These are phyloP conservation scores for Epinephelus malabaricus DNA, from an alignment of 2,797 vertebrate genomes.

Conservation along the genomic window DNA sequence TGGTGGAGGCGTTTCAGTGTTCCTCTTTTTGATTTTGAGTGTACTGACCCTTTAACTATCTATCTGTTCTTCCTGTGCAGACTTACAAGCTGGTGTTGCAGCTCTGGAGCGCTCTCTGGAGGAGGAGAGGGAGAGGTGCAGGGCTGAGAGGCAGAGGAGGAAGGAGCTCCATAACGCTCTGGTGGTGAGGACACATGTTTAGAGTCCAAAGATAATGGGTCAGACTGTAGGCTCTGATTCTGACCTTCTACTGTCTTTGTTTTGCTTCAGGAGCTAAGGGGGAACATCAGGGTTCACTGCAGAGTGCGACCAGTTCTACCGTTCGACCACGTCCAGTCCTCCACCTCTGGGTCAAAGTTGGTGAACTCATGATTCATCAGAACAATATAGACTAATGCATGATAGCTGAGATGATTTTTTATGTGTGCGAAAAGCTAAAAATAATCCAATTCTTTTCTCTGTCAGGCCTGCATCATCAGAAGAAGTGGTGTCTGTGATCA, in stretches of 20 bases:
- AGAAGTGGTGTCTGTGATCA: conserved; percentile 81
- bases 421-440: background rate
- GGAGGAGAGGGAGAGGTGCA: conserved; percentile 81
- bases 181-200: conserved; percentile 80
- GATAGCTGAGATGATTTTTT: background rate
- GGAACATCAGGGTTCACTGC: conserved; percentile 91
- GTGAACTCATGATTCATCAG: conserved; percentile 6
- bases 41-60: background rate
- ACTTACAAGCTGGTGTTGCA: conserved; percentile 73
- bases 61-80: conserved; percentile 64
- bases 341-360: conserved; percentile 70
- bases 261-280: conserved; percentile 86
- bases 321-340: conserved; percentile 75
- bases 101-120: conserved; percentile 82
- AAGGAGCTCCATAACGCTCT: conserved; percentile 86
- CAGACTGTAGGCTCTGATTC: background rate
- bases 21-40: too few species aligned
- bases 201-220: background rate
- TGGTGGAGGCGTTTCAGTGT: too few species aligned
- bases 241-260: background rate
- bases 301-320: conserved; percentile 86
- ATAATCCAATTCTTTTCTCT: conserved; percentile 1
- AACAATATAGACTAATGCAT: background rate
- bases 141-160: conserved; percentile 84
- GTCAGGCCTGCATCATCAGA: conserved; percentile 77